A percentile compares a stretch with the other conserved stretches of the same genome.
phyloP scores from a whole-genome alignment of 2,888 invertebrate genomes.

The Eucriotettix oculatus region DNA sequence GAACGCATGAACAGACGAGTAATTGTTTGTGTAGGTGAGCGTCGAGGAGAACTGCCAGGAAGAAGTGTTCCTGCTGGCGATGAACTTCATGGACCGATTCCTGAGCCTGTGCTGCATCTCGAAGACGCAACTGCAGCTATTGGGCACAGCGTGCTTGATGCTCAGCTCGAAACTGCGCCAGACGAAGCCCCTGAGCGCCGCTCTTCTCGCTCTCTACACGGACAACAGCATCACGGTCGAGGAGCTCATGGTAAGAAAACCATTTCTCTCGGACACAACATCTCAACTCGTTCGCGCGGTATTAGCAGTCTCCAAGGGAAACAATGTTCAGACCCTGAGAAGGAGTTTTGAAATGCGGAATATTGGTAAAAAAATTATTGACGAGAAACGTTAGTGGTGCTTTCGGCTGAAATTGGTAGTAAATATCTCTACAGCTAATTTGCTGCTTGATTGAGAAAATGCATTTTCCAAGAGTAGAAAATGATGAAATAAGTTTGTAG shows the following conservation, averaged over 20 bases:
- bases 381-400: too few relatives aligned
- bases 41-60: conserved; percentile 85
- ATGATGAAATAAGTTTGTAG: too few relatives aligned
- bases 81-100: conserved; percentile 88
- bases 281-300: too few relatives aligned
- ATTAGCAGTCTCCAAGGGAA: too few relatives aligned
- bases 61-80: conserved; percentile 82
- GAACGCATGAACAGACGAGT: too few relatives aligned
- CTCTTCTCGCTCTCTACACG: conserved; percentile 78
- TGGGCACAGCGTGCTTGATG: conserved; percentile 83
- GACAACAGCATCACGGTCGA: conserved; percentile 78
- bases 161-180: conserved; percentile 81
- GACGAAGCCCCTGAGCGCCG: conserved; percentile 48
- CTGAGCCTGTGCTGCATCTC: conserved; percentile 66
- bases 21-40: conserved; percentile 53
- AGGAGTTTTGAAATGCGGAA: too few relatives aligned
- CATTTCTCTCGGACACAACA: background rate
- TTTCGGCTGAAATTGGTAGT: too few relatives aligned
- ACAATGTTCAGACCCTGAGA: too few relatives aligned
- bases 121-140: conserved; percentile 75
- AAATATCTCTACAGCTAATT: too few relatives aligned
- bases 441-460: too few relatives aligned
- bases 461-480: too few relatives aligned
- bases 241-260: conserved; percentile 70
- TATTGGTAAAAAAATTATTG: too few relatives aligned